A percentile compares a stretch with the other conserved stretches of the same genome.
These are phyloP conservation scores for Monochamus alternatus DNA, from an alignment of 2,888 invertebrate genomes.

Conservation along the genomic window DNA sequence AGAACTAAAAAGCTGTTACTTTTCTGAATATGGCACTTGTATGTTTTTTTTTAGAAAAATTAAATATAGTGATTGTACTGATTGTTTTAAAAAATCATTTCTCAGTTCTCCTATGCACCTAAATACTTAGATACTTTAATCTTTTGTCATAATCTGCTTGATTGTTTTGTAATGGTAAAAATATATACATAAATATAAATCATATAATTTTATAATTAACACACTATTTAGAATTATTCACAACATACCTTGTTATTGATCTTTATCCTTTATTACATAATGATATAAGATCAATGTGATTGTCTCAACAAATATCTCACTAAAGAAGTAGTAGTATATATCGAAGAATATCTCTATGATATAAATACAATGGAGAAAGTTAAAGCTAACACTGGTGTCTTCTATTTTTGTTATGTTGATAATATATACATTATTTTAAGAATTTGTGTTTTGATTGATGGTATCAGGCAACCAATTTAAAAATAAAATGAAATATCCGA, in stretches of 20 bases:
- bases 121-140: too few species aligned
- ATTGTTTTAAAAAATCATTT: too few species aligned
- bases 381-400: slow-evolving; percentile 11
- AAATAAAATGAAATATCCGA: too few species aligned
- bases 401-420: neutral
- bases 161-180: too few species aligned
- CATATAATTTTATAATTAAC: slow-evolving; percentile 1
- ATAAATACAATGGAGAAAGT: neutral
- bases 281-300: slow-evolving; percentile 45
- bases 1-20: too few species aligned
- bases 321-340: slow-evolving; percentile 25
- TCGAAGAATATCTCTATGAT: slow-evolving; percentile 15
- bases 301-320: slow-evolving; percentile 48
- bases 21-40: too few species aligned
- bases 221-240: slow-evolving; percentile 25
- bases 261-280: slow-evolving; percentile 38
- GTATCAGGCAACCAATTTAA: too few species aligned
- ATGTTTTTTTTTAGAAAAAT: too few species aligned
- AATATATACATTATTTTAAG: neutral
- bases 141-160: too few species aligned
- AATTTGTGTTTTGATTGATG: neutral
- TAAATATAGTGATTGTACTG: too few species aligned
- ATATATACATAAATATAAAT: too few species aligned
- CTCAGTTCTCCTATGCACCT: too few species aligned
- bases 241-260: slow-evolving; percentile 32